Evolutionary conservation across 2,797 vertebrate species (phyloP).

Genomic region (Echeneis naucrates): DNA sequence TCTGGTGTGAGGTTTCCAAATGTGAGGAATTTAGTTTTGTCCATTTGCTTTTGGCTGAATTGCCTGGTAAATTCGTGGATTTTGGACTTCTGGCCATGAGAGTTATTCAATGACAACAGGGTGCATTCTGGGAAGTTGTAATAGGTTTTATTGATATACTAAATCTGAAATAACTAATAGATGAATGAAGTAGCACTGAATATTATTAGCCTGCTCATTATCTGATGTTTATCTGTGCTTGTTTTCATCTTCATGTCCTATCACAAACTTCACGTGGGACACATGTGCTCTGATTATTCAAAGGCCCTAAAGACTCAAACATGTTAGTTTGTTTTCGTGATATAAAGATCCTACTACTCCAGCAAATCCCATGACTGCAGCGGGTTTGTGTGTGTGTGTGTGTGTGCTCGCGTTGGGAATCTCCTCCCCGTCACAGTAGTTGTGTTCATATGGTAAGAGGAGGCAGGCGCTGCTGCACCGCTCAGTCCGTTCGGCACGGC

Average conservation of each 20-base stretch:
- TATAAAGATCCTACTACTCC: not conserved
- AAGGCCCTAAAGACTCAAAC: not conserved
- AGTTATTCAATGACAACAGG: not conserved
- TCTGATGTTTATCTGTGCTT: not conserved
- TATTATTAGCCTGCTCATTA: too few species aligned
- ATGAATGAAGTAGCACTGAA: not conserved
- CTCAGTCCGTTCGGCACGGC: constrained; percentile 48
- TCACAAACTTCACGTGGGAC: not conserved
- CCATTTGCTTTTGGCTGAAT: not conserved
- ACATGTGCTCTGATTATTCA: not conserved
- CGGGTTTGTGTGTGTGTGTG: not conserved
- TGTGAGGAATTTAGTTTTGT: too few species aligned
- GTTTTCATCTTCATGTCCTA: not conserved
- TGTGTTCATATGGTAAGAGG: constrained; percentile 52
- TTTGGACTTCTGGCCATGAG: not conserved
- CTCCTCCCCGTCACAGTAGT: constrained; percentile 69
- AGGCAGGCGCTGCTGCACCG: constrained; percentile 47
- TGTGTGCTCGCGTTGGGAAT: constrained; percentile 68
- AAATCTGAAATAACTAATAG: not conserved
- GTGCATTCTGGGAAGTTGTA: not conserved
- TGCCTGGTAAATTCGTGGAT: not conserved
- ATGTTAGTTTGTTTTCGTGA: not conserved
- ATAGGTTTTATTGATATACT: not conserved
- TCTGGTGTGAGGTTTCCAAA: not conserved
- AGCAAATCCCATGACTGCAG: too few species aligned